Base-by-base conservation (phyloP, 2,888 invertebrate genomes). In the Acrobasis repandana region DNA sequence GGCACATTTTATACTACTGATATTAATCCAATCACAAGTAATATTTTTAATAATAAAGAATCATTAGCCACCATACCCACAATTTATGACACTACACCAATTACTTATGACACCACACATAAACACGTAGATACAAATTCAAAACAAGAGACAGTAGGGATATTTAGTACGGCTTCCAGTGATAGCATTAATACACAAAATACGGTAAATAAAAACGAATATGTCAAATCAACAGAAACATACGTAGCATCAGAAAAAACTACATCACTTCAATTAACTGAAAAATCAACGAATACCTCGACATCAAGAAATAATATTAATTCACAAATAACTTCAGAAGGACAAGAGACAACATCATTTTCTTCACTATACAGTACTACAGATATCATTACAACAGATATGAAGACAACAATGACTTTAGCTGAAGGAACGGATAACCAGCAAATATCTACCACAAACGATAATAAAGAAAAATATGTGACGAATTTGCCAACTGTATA, bases 401-500 rank as follows among this genome's bases (percentile, higher is more conserved):
- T 14, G 49, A 63, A 54, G 9, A 54, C 36, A 56, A n/a, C n/a
- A 28, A 8, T 15, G 16, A 28, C 10, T 57, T 20, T 20, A 28
- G 14, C 11, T 33, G 46, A 16, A 28, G 9, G 1, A 16, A 33
- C 33, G 14, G 18, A 54, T 18, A 20, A 54, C 2, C 16, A 18
- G 38, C 6, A 11, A 11, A 38, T 10, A 54, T 15, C 9, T 0
- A 34, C 59, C 43, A 62, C 62, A 56, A 62, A 61, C 38, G 10
- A 56, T 15, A 58, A 66, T 6, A 52, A 18, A 54, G 60, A 58
- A 58, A 61, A 64, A 14, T 63, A 66, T 56, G 61, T 65, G 58
- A 72, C 67, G 61, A 72, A 71, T 54, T 64, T 67, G 59, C 67
- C 65, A 34, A 69, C 68, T 52, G 63, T 67, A 46, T 70, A 67